Evolutionary conservation across 2,797 vertebrate genomes (phyloP), one percentile per base, ranked within the genome.

Genomic region (Micrastur ruficollis): DNA sequence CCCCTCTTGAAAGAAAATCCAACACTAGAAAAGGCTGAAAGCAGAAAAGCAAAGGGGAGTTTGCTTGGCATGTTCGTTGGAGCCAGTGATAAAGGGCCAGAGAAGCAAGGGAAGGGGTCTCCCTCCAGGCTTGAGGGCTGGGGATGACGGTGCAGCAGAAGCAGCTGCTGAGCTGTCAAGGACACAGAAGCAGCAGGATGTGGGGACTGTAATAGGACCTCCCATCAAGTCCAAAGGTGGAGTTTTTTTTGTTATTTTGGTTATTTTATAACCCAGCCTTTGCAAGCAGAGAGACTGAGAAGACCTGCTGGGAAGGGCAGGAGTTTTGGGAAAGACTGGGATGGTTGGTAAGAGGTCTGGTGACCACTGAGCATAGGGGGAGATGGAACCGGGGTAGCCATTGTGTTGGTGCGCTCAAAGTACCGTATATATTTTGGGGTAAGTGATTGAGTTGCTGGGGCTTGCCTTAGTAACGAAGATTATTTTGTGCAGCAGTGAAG

Each of bases 311-410:
- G 8, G 27, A 40, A 71, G 11, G 9, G 10, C 18, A n/a, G 47
- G 74, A 65, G 18, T 20, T 84, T 44, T 84, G 20, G 14, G 44
- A 62, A 65, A 11, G 25, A 19, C 27, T 62, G 44, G 26, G 32
- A 49, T 68, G 32, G 17, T 29, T 55, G 49, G 76, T 29, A 14
- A 53, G 67, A 61, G 12, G 22, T 75, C 20, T 68, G 12, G 18
- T 47, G 52, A 52, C 42, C 16, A 61, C 8, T 31, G n/a, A 59
- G 22, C 2, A 0, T 3, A 32, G 9, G 7, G 23, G 53, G 53
- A 75, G 32, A 14, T 81, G 49, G 44, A 63, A 52, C 15, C 0
- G 1, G 38, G 18, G 20, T 40, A 63, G 49, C 8, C 1, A 0
- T 55, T 80, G 42, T 47, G 14, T 46, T 53, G 44, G 36, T 70